Base-by-base conservation (phyloP, 2,113 vertebrate genomes). In the Meleagris gallopavo region DNA sequence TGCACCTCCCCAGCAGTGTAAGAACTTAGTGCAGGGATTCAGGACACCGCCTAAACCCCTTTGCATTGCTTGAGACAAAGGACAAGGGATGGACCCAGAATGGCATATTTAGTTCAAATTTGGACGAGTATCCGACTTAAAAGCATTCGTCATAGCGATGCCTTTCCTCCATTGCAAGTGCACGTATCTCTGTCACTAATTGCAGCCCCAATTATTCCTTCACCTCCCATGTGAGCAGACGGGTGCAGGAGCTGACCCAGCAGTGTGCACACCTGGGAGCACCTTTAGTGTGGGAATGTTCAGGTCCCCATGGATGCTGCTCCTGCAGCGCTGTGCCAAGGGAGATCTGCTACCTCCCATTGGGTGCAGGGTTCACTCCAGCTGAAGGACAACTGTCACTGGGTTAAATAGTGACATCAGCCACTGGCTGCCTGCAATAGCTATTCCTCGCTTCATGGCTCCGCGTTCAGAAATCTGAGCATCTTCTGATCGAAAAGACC, bases 161-260 rank as follows among this genome's bases (percentile, higher is more conserved):
- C 43, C 72, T 89, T 86, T 88, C 50, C 85, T 81, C 58, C 32
- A 79, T 75, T 79, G 76, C 91, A 69, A 95, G 71, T 81, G 82
- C 89, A 90, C 18, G 6, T 93, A 88, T 83, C 89, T 86, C 89
- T 81, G 81, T 76, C 77, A 72, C 89, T 96, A 95, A 95, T 94
- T 95, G 89, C 91, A 89, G 91, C 65, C 94, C 91, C 85, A 95
- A 89, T 96, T 95, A 96, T 94, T 67, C 64, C 92, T 50, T 79
- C 78, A 83, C 46, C 83, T 95, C 85, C 77, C 76, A 52, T 43
- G 69, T 58, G 86, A 92, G 76, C 40, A 89, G 80, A 71, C 46
- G 20, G 89, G 71, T 90, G 74, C 71, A 88, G 90, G 83, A 83
- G 89, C 66, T 93, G 95, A 95, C 96, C 91, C 94, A 94, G 40